Conservation (phyloP, 2,113 vertebrate genomes). For the Castor canadensis region DNA sequence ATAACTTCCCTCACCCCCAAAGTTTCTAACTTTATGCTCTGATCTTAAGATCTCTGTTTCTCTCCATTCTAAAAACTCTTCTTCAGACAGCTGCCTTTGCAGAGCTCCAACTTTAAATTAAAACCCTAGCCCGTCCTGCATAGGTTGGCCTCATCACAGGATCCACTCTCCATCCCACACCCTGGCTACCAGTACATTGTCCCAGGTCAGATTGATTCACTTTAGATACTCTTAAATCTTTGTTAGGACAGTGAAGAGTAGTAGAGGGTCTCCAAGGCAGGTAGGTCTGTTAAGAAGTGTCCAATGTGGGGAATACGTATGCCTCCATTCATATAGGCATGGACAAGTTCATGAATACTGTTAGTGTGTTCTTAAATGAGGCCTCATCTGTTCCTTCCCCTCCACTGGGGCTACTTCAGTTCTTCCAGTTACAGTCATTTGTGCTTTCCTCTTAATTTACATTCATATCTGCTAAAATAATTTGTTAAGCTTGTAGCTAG, state of each 20-base stretch:
- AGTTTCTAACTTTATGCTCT: neutral
- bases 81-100: neutral
- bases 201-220: neutral
- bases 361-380: neutral
- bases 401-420: neutral
- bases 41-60: neutral
- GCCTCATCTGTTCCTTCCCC: neutral
- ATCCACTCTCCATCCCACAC: neutral
- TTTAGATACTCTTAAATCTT: neutral
- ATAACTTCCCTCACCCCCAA: too few relatives aligned
- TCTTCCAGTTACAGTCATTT: neutral
- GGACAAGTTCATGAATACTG: too few relatives aligned
- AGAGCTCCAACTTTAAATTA: neutral
- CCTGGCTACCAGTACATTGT: neutral
- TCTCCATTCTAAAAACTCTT: neutral
- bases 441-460: neutral
- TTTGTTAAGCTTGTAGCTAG: neutral
- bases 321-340: neutral
- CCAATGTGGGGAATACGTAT: neutral
- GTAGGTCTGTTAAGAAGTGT: neutral
- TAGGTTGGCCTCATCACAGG: neutral
- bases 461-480: neutral
- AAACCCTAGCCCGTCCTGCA: neutral
- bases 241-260: neutral
- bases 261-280: neutral